A percentile compares a stretch with the other conserved stretches of the same genome.
These are phyloP conservation scores for Drosophila pegasa DNA, from an alignment of 2,888 invertebrate species.

Conservation along the genomic window DNA sequence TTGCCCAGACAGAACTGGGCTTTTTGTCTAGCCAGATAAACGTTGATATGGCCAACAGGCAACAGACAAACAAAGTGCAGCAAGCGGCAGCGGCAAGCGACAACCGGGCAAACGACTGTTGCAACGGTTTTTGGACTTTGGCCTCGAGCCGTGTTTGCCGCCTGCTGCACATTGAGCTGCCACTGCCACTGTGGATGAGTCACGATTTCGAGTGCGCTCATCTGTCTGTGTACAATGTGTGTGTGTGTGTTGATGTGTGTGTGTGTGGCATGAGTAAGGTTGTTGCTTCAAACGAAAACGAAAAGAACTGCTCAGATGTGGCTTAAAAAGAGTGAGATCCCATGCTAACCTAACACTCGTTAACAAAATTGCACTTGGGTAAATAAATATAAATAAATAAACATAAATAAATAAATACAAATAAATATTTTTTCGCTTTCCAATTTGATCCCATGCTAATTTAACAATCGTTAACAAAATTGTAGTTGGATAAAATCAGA, in stretches of 20 bases:
- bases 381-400: too few relatives aligned
- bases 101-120: conserved; percentile 46
- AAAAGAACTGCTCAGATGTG: conserved; percentile 23
- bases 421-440: too few relatives aligned
- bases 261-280: conserved; percentile 37
- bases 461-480: background rate
- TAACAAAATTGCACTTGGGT: background rate
- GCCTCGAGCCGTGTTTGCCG: conserved; percentile 48
- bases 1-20: conserved; percentile 77
- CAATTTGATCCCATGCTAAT: too few relatives aligned
- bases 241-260: conserved; percentile 15
- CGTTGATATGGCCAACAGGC: conserved; percentile 42
- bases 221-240: conserved; percentile 3
- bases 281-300: conserved; percentile 32
- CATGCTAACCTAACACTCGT: background rate
- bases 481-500: too few relatives aligned
- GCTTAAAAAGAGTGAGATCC: background rate
- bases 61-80: background rate
- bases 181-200: conserved; percentile 58
- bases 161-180: conserved; percentile 47
- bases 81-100: conserved; percentile 11
- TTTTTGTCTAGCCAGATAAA: conserved; percentile 73
- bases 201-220: conserved; percentile 47
- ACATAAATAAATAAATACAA: too few relatives aligned
- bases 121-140: conserved; percentile 74